A percentile compares a stretch with the other conserved stretches of the same genome.
phyloP scores from a whole-genome alignment of 2,113 vertebrate genomes.

The Cyprinodon variegatus region DNA sequence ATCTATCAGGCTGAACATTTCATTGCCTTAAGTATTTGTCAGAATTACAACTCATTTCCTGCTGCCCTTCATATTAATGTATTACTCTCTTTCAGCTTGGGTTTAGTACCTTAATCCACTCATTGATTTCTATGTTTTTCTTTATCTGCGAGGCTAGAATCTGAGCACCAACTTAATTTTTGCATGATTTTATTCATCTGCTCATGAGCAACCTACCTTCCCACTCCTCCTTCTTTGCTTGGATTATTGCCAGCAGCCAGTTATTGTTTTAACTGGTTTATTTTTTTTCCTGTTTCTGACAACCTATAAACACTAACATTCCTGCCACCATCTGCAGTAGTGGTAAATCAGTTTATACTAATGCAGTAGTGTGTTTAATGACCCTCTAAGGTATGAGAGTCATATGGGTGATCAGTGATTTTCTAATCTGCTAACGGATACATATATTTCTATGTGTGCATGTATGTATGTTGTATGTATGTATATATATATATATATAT shows the following conservation, averaged over 20 bases:
- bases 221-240: conserved; percentile 5
- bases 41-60: conserved; percentile 32
- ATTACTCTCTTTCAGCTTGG: conserved; percentile 47
- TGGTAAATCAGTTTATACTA: not conserved
- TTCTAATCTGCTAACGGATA: not conserved
- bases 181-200: conserved; percentile 2
- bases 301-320: not conserved
- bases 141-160: conserved; percentile 32
- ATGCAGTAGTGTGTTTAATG: conserved; percentile 7
- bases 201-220: conserved; percentile 1
- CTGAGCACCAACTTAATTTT: conserved; percentile 8
- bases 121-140: conserved; percentile 24
- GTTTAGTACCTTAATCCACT: conserved; percentile 39
- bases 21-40: conserved; percentile 41
- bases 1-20: conserved; percentile 49
- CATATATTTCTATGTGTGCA: no score
- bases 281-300: not conserved
- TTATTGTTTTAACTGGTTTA: conserved; percentile 7
- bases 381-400: not conserved
- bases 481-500: no score
- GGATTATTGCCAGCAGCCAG: not conserved
- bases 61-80: conserved; percentile 38
- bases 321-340: not conserved
- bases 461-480: no score
- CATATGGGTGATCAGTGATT: not conserved